Evolutionary conservation across 2,113 vertebrate species (phyloP).

Genomic region (Tragelaphus buxtoni): DNA sequence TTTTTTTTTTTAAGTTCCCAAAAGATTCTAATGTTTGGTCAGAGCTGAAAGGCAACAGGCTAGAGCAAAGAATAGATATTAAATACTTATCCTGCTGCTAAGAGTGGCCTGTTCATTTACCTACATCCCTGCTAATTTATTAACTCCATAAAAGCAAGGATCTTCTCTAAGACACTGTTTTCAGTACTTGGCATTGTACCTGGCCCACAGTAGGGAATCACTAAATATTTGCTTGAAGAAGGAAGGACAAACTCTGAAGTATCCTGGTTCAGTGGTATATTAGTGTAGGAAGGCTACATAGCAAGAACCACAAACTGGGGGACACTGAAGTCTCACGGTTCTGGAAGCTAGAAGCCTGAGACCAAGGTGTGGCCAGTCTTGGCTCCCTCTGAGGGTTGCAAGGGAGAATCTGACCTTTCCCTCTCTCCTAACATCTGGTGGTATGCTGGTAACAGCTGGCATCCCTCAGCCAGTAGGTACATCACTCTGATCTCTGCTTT

Average conservation of each 20-base stretch:
- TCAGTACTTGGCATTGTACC: neutral
- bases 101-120: neutral
- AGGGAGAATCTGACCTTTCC: neutral
- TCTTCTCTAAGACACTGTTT: neutral
- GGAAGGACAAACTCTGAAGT: neutral
- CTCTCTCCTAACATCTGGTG: neutral
- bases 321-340: neutral
- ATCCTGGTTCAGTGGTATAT: neutral
- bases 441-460: neutral
- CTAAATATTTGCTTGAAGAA: neutral
- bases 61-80: neutral
- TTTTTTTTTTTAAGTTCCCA: neutral
- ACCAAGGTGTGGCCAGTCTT: neutral
- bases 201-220: neutral
- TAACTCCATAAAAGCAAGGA: neutral
- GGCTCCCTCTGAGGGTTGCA: neutral
- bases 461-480: neutral
- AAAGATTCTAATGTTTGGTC: neutral
- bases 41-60: neutral
- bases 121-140: neutral
- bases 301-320: neutral
- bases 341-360: neutral
- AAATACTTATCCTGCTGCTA: neutral
- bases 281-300: neutral
- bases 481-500: neutral